These are phyloP conservation scores for Sycophaga agraensis DNA, from an alignment of 1,140 invertebrate genomes.

Conservation along the genomic window DNA sequence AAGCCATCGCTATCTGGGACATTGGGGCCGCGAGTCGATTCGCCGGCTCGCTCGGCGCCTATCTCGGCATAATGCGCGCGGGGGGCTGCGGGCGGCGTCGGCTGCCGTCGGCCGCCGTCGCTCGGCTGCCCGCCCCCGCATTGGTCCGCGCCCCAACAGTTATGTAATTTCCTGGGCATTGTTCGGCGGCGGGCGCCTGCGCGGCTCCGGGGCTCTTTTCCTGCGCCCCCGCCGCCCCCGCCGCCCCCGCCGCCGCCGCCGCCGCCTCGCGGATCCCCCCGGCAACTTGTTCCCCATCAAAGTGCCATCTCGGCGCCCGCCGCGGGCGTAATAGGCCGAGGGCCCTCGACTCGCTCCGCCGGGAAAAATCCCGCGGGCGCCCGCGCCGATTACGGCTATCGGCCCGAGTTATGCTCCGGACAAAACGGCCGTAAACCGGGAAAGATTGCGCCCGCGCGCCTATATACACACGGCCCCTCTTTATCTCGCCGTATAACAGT, in stretches of 20 bases:
- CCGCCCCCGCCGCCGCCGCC: neutral
- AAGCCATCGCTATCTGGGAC: conserved; percentile 34
- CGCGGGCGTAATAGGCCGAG: too few species aligned
- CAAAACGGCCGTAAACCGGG: conserved; percentile 12
- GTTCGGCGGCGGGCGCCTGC: conserved; percentile 52
- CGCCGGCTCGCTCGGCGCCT: conserved; percentile 57
- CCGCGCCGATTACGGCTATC: neutral
- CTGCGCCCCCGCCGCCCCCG: too few species aligned
- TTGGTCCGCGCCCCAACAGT: conserved; percentile 60
- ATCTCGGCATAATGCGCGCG: too few species aligned
- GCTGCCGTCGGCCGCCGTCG: conserved; percentile 33
- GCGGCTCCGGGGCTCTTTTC: conserved; percentile 39
- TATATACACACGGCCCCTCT: too few species aligned
- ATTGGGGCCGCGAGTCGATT: conserved; percentile 50
- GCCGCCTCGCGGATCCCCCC: too few species aligned
- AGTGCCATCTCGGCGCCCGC: too few species aligned
- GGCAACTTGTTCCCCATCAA: too few species aligned
- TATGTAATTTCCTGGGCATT: conserved; percentile 61
- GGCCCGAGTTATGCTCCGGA: conserved; percentile 1
- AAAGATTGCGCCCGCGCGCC: conserved; percentile 8
- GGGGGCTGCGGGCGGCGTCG: conserved; percentile 30
- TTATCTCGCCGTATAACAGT: conserved; percentile 19
- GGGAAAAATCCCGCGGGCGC: too few species aligned
- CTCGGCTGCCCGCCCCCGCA: conserved; percentile 45
- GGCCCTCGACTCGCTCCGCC: too few species aligned